These are phyloP conservation scores for Steatocranus sp. DNA, from an alignment of 2,797 vertebrate species.

Conservation along the genomic window DNA sequence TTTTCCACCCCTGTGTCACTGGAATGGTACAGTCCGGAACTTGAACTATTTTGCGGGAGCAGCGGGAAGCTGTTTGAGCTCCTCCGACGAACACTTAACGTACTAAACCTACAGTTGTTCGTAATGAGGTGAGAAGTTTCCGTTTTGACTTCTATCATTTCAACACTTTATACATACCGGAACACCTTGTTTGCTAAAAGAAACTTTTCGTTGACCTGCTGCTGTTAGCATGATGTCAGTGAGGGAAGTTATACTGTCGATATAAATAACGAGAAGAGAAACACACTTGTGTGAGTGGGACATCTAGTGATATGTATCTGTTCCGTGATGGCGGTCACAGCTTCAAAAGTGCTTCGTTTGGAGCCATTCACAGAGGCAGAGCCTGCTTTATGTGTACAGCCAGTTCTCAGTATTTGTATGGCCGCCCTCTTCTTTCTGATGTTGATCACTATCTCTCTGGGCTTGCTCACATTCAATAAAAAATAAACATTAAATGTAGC, in stretches of 20 bases:
- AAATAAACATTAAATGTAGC: neutral
- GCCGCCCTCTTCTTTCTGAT: neutral
- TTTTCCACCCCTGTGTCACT: accelerated
- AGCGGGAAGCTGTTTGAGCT: neutral
- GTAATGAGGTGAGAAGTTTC: slow-evolving; percentile 16
- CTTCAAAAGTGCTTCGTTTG: neutral
- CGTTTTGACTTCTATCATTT: accelerated
- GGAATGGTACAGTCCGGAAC: slow-evolving; percentile 26
- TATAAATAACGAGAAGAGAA: neutral
- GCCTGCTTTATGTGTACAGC: neutral
- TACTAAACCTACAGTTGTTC: accelerated
- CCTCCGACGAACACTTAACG: neutral
- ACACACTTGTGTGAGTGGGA: neutral
- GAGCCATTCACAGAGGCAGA: neutral
- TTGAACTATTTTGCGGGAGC: slow-evolving; percentile 44
- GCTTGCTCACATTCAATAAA: neutral
- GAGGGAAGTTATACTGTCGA: neutral
- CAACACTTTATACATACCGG: neutral
- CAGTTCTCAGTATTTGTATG: neutral
- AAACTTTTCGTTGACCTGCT: neutral
- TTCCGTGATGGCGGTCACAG: neutral
- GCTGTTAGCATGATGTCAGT: neutral
- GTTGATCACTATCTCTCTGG: neutral
- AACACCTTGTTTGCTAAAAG: neutral
- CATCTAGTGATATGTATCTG: neutral